Base-by-base conservation (phyloP, 2,888 invertebrate species). In the Zygaena filipendulae region DNA sequence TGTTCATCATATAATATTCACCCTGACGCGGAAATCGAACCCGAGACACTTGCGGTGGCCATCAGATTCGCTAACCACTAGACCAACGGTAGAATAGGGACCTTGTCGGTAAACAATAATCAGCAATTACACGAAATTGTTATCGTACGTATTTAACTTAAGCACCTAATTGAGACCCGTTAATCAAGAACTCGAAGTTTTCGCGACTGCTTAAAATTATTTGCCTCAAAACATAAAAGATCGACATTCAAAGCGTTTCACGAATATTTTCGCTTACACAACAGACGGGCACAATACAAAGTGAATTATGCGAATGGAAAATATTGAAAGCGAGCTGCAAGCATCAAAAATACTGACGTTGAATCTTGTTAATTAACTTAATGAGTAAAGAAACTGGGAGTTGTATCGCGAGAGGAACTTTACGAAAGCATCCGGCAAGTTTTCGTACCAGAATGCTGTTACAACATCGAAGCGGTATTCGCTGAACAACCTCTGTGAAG, bases 141-240 rank as follows among this genome's bases (percentile, higher is more conserved):
- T 55, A 62, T 59, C 56, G 52, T 52, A 67, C 64, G 63, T 61
- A 60, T 69, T 70, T 53, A 63, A 66, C 52, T 61, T 61, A 52
- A 63, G 69, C 57, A 63, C 54, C 59, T 69, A 75, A 75, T 75
- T 71, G 66, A 67, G 71, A 61, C 49, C 55, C 56, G 66, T 68
- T 77, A 74, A 77, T 74, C 69, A 72, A 70, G 63, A 72, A 59
- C 55, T 52, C 52, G 43, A 70, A 75, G 70, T 74, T 72, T 75
- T 71, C 64, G 57, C 67, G 66, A 74, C 64, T 69, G 60, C 66
- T 72, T 60, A 62, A n/a, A 69, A 71, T 74, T 70, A 72, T 75
- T 72, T 70, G 63, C 69, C 70, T 63, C 63, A 63, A 72, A 4
- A 71, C 68, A 72, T 59, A 70, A 71, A 74, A 71, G 70, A 70